Base-by-base conservation (phyloP, 2,797 vertebrate species). In the Gymnocypris eckloni region DNA sequence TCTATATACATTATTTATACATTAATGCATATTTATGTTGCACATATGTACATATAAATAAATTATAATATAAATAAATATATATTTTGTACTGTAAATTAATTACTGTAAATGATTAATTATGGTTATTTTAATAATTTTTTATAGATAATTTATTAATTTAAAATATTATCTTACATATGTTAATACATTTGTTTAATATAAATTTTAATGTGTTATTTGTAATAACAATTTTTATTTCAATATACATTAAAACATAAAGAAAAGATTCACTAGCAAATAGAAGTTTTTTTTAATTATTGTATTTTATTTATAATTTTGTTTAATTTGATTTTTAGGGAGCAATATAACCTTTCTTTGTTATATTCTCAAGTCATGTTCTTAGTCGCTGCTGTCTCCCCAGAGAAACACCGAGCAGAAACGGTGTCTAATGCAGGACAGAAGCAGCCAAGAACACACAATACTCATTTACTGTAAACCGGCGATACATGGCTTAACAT, bases 391-490 rank as follows among this genome's bases (percentile, higher is more conserved):
- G 28, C 4, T 79, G 50, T 61, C 39, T 64, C 10, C 52, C 71
- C 56, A 83, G 33, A 66, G 56, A 56, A 83, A 75, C 39, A 48
- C 43, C 16, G 4, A n/a, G 43, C 71, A 25, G 33, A 64, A 66
- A 25, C 28, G 37, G 22, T 39, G 13, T 20, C 56, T 50, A 66
- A 66, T 50, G 43, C 7, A 76, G 56, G 48, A 70, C 20, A 59
- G 33, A 70, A 9, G 20, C 66, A 71, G 66, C 66, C 67, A 18
- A 81, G 43, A 39, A 6, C 28, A 76, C 54, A 83, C 56, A 83
- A n/a, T 25, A 11, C 16, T 16, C 5, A 1, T 18, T 43, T 71
- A 25, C 39, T 41, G 39, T 41, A 43, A 71, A 28, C 16, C 25
- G 11, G 41, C 18, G 1, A 64, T 67, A 33, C 33, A 79, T 79